A percentile compares a stretch with the other conserved stretches of the same genome.
Evolutionary conservation across 2,113 vertebrate genomes (phyloP).

Genomic region (Thamnophis sirtalis): DNA sequence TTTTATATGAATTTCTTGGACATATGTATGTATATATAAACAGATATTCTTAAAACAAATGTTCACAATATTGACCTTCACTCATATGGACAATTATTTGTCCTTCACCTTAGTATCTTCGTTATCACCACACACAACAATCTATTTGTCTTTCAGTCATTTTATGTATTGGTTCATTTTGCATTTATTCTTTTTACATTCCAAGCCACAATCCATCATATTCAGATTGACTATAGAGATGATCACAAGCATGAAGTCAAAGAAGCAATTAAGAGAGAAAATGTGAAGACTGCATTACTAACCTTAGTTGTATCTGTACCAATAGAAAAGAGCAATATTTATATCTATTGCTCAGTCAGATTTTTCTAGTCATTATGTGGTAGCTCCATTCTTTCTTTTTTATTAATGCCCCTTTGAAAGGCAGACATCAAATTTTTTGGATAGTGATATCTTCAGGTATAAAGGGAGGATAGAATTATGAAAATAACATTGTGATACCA

Average conservation of each 20-base stretch:
- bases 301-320: neutral
- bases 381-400: conserved; percentile 25
- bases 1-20: neutral
- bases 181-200: neutral
- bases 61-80: neutral
- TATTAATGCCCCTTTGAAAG: conserved; percentile 50
- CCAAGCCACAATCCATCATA: neutral
- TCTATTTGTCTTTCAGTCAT: neutral
- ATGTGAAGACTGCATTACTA: no score
- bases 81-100: neutral
- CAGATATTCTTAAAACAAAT: neutral
- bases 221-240: neutral
- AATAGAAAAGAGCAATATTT: neutral
- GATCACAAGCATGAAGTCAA: no score
- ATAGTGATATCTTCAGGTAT: neutral
- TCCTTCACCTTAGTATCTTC: neutral
- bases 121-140: neutral
- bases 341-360: neutral
- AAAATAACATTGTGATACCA: neutral
- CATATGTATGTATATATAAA: neutral
- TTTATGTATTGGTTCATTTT: neutral
- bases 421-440: conserved; percentile 44
- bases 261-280: no score
- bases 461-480: neutral
- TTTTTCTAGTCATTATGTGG: neutral